Conservation (phyloP, 2,113 vertebrate genomes). For the Pelusios castaneus region DNA sequence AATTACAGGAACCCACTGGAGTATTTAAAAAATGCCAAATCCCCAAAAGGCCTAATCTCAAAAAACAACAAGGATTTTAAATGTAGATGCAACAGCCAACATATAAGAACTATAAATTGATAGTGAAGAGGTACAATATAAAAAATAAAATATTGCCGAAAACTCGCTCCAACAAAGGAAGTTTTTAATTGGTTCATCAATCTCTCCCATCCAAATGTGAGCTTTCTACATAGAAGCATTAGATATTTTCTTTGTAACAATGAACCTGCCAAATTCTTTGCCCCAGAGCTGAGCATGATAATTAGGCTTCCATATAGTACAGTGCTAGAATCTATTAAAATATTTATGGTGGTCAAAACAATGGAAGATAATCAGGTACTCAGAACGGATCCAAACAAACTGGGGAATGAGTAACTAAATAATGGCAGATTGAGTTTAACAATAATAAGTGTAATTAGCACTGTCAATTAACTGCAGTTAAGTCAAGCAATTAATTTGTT, state of each 20-base stretch:
- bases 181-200: background rate
- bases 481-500: too few relatives aligned
- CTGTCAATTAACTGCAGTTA: too few relatives aligned
- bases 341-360: background rate
- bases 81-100: background rate
- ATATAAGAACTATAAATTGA: background rate
- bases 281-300: background rate
- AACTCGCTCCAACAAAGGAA: background rate
- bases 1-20: background rate
- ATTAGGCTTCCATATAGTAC: background rate
- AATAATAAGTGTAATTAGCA: background rate
- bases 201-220: background rate
- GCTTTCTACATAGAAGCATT: background rate
- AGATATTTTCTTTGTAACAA: background rate
- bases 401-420: background rate
- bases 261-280: background rate
- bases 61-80: background rate
- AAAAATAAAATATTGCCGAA: background rate
- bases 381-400: background rate
- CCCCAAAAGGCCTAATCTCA: background rate
- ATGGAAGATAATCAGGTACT: background rate
- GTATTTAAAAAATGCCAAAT: background rate
- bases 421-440: background rate
- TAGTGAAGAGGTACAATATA: background rate
- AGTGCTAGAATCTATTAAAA: background rate